Conservation (phyloP, 1,140 invertebrate genomes). For the Lepidurus arcticus region DNA sequence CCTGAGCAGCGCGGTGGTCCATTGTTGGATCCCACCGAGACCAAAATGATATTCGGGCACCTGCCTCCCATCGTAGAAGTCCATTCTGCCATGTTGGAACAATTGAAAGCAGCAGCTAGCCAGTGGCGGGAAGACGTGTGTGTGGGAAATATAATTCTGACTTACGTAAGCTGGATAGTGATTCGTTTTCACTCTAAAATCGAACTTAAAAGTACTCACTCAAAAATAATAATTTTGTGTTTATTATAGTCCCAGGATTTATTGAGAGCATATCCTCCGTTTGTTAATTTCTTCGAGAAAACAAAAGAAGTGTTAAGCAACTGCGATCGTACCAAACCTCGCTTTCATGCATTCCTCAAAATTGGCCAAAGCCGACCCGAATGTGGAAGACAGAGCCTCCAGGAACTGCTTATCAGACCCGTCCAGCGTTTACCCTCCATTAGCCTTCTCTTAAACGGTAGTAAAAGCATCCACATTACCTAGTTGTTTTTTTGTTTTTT, state of each 20-base stretch:
- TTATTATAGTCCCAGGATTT: conserved; percentile 47
- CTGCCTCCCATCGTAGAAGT: conserved; percentile 88
- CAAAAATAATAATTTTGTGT: conserved; percentile 15
- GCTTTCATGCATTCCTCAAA: conserved; percentile 98
- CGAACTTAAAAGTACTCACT: too few relatives aligned
- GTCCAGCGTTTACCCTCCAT: conserved; percentile 94
- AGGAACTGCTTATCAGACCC: conserved; percentile 91
- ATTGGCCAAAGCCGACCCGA: conserved; percentile 81
- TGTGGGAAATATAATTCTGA: conserved; percentile 80
- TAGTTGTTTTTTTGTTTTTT: too few relatives aligned
- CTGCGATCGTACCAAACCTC: conserved; percentile 83
- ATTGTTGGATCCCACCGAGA: conserved; percentile 82
- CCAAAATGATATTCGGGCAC: conserved; percentile 94
- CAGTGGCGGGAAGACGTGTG: conserved; percentile 78
- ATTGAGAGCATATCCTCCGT: conserved; percentile 90
- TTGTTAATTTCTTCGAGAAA: conserved; percentile 95
- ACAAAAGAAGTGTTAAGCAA: conserved; percentile 85
- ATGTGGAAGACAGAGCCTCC: conserved; percentile 87
- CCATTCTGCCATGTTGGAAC: conserved; percentile 76
- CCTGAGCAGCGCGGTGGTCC: conserved; percentile 65
- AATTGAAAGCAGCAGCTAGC: conserved; percentile 60
- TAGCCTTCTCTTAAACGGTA: conserved; percentile 84
- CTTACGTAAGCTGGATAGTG: conserved; percentile 55
- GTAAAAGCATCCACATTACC: not conserved
- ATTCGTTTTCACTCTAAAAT: conserved; percentile 6